These are phyloP conservation scores for Zoanthus sociatus DNA, from an alignment of 92 coral and sea anemone genomes.

Conservation along the genomic window DNA sequence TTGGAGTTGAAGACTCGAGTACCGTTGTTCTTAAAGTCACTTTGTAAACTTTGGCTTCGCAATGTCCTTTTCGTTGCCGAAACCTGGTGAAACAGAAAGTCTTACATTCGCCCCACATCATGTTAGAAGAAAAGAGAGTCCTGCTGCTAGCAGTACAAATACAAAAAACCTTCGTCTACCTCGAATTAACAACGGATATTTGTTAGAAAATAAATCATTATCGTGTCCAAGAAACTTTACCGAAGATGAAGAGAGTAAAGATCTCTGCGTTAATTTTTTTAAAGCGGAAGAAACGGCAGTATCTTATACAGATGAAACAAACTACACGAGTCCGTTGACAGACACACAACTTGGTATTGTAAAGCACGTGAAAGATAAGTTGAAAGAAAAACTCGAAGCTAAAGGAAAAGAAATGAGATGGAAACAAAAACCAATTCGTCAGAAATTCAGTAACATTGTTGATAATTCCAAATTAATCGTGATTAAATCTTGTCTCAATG, in stretches of 20 bases:
- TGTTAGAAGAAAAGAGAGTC: not conserved
- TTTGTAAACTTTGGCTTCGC: no score
- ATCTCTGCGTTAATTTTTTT: not conserved
- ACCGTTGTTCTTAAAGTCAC: not conserved
- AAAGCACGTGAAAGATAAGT: slow-evolving; percentile 65
- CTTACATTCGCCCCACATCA: not conserved
- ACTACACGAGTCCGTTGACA: slow-evolving; percentile 23
- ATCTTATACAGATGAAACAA: not conserved
- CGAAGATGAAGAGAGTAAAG: slow-evolving; percentile 4
- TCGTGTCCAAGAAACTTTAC: not conserved
- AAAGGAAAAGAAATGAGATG: slow-evolving; percentile 62
- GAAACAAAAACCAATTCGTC: slow-evolving; percentile 62
- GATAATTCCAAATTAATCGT: slow-evolving; percentile 60
- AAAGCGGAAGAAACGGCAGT: not conserved
- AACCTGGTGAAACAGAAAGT: not conserved
- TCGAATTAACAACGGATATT: slow-evolving; percentile 4
- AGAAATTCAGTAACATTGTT: slow-evolving; percentile 60
- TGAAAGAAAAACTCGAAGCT: slow-evolving; percentile 68
- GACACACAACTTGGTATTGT: slow-evolving; percentile 74
- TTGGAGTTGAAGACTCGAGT: not conserved
- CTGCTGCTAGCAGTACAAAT: not conserved
- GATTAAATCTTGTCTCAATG: slow-evolving; percentile 70
- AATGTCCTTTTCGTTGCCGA: not conserved
- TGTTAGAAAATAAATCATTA: slow-evolving; percentile 16
- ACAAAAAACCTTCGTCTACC: slow-evolving; percentile 8